Base-by-base conservation (phyloP, 2,797 vertebrate genomes). In the Danio tinwini region DNA sequence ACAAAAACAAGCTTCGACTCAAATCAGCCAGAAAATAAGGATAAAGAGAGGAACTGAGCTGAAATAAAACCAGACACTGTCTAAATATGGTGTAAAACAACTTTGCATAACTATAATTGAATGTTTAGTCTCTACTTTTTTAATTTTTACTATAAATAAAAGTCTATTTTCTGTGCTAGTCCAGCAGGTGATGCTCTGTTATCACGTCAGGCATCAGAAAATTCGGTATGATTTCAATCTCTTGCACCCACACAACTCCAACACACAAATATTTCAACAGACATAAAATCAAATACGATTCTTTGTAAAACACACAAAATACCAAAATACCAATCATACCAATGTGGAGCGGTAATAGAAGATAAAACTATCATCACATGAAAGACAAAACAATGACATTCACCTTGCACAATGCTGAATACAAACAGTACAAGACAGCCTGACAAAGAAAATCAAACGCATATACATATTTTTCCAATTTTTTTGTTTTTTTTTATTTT, bases 181-280 rank as follows among this genome's bases (percentile, higher is more conserved):
- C 67, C 76, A 69, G 53, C 55, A 78, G 76, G 76, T 78, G 76
- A 78, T 78, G 76, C 76, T 69, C 55, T 70, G 76, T 40, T 64
- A 69, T 70, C 76, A 47, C 2, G 47, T 47, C 7, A 47, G 11
- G 2, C 7, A 12, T 47, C 45, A 47, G 5, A 12, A 47, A 47
- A 47, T 47, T 52, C 21, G 14, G 9, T n/a, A 65, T 49, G 45
- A 42, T 49, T 58, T 59, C 44, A 78, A 13, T 52, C 16, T 6
- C 39, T 19, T 17, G 13, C 53, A 13, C 50, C 39, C 45, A 77
- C 52, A 50, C 65, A 49, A 42, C 65, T 59, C 56, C 49, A 6
- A 77, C 11, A 40, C n/a, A 16, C 29, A 70, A 59, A 70, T 29
- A 70, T 61, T 74, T 39, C 45, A 71, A 62, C 47, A 21, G 11